These are phyloP conservation scores for Atherinosoma microstoma DNA, from an alignment of 2,797 vertebrate genomes.

Conservation along the genomic window DNA sequence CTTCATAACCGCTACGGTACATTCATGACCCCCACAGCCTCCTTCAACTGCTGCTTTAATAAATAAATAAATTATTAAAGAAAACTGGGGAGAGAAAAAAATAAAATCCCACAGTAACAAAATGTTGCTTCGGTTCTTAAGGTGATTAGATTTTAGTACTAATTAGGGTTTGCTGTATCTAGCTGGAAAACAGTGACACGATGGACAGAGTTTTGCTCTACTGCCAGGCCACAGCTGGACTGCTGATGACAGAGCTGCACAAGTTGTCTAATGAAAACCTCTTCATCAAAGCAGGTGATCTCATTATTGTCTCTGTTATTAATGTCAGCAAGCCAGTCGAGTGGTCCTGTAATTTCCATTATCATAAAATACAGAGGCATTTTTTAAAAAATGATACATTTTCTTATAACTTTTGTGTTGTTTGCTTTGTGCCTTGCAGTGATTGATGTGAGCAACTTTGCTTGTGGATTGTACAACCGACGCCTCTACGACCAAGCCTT, in stretches of 20 bases:
- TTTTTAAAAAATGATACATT: neutral
- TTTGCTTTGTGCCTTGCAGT: conserved; percentile 68
- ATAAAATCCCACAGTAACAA: neutral
- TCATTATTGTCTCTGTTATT: neutral
- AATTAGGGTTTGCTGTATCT: conserved; percentile 21
- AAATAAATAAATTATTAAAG: neutral
- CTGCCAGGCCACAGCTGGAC: conserved; percentile 76
- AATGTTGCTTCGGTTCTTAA: neutral
- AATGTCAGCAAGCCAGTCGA: neutral
- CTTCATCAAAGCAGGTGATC: conserved; percentile 85
- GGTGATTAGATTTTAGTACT: neutral
- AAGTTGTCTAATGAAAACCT: conserved; percentile 79
- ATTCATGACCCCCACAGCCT: too few relatives aligned
- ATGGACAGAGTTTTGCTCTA: conserved; percentile 77
- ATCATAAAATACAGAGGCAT: neutral
- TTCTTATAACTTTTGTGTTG: conserved; percentile 15
- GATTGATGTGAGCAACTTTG: conserved; percentile 85
- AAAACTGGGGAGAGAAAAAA: neutral
- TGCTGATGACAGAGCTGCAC: conserved; percentile 84
- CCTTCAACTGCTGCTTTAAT: too few relatives aligned
- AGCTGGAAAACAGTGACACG: conserved; percentile 73
- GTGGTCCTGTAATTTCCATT: neutral
- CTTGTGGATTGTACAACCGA: conserved; percentile 87
- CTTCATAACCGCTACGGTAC: neutral
- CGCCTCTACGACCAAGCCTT: conserved; percentile 86